Percentiles rank a stretch among this genome's conserved stretches.
phyloP scores from a whole-genome alignment of 2,888 invertebrate genomes.

The Cyclophora punctaria region DNA sequence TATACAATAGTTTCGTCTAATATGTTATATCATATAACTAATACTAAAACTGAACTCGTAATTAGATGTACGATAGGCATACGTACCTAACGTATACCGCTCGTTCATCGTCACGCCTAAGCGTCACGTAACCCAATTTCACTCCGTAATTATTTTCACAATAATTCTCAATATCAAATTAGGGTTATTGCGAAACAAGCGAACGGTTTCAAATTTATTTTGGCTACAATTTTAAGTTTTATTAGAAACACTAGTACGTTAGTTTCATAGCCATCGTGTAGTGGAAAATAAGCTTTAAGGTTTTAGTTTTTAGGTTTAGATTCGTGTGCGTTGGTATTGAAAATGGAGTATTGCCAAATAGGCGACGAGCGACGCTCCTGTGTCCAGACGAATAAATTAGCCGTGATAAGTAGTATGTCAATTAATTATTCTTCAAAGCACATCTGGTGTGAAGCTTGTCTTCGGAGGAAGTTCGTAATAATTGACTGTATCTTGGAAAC shows the following conservation, averaged over 20 bases:
- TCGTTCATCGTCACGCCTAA: too few relatives aligned
- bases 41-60: too few relatives aligned
- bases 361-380: conserved; percentile 66
- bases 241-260: conserved; percentile 35
- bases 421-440: conserved; percentile 75
- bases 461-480: conserved; percentile 16
- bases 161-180: conserved; percentile 15
- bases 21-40: too few relatives aligned
- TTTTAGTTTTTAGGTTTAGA: conserved; percentile 16
- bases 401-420: conserved; percentile 73
- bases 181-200: conserved; percentile 45
- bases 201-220: conserved; percentile 57
- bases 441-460: conserved; percentile 56
- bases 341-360: conserved; percentile 63
- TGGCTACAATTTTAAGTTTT: conserved; percentile 62
- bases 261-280: conserved; percentile 13
- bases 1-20: too few relatives aligned
- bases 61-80: too few relatives aligned
- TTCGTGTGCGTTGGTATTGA: conserved; percentile 14
- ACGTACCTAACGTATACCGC: too few relatives aligned
- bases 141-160: too few relatives aligned
- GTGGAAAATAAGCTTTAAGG: conserved; percentile 22
- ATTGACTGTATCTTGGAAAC: too few relatives aligned
- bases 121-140: too few relatives aligned
- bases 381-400: conserved; percentile 71